Conservation (phyloP, 2,888 invertebrate genomes). For the Ochropleura leucogaster region DNA sequence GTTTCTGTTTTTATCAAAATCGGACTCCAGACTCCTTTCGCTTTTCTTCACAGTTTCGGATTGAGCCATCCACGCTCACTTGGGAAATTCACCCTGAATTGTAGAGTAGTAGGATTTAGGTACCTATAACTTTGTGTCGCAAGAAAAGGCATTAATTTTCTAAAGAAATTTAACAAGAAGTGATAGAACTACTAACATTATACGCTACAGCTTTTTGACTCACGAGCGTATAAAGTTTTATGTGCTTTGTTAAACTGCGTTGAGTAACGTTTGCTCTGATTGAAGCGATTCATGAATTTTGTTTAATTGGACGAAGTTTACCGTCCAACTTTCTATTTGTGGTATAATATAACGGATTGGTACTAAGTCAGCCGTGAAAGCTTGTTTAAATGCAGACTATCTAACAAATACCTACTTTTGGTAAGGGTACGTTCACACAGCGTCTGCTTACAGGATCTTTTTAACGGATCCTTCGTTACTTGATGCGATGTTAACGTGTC, state of each 20-base stretch:
- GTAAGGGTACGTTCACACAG: too few species aligned
- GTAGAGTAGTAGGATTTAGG: not conserved
- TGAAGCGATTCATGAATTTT: conserved; percentile 8
- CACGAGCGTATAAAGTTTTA: conserved; percentile 23
- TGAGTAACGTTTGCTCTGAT: conserved; percentile 5
- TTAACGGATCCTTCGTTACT: too few species aligned
- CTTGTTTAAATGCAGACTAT: not conserved
- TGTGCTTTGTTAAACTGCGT: not conserved
- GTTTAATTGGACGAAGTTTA: not conserved
- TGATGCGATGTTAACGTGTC: too few species aligned
- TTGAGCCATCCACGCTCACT: too few species aligned
- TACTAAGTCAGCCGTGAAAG: not conserved
- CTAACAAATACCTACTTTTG: not conserved
- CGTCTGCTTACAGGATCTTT: too few species aligned
- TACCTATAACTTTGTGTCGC: not conserved
- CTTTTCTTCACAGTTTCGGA: too few species aligned
- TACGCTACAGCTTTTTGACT: not conserved
- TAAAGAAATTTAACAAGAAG: conserved; percentile 53
- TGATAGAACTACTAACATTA: conserved; percentile 18
- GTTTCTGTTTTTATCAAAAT: too few species aligned
- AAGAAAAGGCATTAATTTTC: conserved; percentile 8
- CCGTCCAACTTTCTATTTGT: not conserved
- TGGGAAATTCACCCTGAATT: too few species aligned
- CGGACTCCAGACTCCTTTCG: too few species aligned
- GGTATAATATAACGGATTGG: not conserved